Conservation (phyloP, 2,888 invertebrate species). For the Tenthredo mesomela region DNA sequence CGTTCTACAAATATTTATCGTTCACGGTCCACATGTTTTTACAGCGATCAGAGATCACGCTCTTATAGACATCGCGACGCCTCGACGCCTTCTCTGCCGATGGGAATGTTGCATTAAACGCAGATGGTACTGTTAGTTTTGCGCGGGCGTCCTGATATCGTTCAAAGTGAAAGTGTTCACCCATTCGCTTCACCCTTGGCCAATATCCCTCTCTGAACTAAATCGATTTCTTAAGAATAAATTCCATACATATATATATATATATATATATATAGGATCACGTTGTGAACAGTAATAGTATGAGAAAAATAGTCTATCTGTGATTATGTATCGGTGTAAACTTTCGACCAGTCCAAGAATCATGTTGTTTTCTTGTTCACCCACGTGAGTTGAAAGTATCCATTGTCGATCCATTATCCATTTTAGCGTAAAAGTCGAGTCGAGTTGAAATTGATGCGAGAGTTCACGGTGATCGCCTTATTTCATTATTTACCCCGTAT, state of each 20-base stretch:
- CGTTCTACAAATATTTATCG: constrained; percentile 46
- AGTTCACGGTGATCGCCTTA: background rate
- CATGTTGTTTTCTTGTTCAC: background rate
- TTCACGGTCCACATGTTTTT: constrained; percentile 37
- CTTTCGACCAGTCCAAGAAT: background rate
- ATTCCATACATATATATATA: background rate
- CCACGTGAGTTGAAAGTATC: constrained; percentile 3
- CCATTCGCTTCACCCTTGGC: background rate
- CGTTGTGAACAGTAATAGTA: background rate
- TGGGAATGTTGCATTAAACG: constrained; percentile 62
- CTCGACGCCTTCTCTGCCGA: constrained; percentile 43
- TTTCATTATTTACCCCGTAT: constrained; percentile 44
- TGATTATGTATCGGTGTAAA: background rate
- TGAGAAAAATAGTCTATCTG: background rate
- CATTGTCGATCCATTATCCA: background rate
- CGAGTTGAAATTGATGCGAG: constrained; percentile 7
- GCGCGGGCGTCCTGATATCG: constrained; percentile 50
- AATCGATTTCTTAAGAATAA: constrained; percentile 31
- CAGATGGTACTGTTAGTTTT: constrained; percentile 63
- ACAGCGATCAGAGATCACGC: constrained; percentile 48
- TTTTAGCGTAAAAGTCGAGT: constrained; percentile 22
- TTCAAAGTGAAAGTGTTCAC: constrained; percentile 29
- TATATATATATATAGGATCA: background rate
- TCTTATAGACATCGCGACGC: background rate
- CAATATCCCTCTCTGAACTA: constrained; percentile 17